Conservation (phyloP, 2,888 invertebrate species). For the Drosophila austrosaltans region DNA sequence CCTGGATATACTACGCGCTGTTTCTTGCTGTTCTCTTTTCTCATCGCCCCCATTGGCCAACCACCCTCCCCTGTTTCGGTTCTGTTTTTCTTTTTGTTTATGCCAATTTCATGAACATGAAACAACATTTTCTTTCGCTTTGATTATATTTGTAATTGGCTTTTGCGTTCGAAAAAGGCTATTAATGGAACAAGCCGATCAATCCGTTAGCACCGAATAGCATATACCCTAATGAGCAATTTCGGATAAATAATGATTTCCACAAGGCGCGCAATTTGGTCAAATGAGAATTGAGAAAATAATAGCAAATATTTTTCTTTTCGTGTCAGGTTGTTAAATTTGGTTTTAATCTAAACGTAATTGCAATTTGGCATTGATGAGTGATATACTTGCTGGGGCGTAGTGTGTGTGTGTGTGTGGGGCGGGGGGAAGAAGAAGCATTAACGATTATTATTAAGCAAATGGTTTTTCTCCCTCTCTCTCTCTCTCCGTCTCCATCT, state of each 20-base stretch:
- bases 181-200: slow-evolving; percentile 26
- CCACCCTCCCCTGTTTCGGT: slow-evolving; percentile 13
- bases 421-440: background rate
- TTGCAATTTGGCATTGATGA: slow-evolving; percentile 40
- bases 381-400: slow-evolving; percentile 23
- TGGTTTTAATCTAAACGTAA: slow-evolving; percentile 26
- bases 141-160: slow-evolving; percentile 55
- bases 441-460: slow-evolving; percentile 10
- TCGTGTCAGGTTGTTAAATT: background rate
- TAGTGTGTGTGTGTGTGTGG: background rate
- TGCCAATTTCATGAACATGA: slow-evolving; percentile 59
- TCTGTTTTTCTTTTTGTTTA: slow-evolving; percentile 65
- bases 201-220: slow-evolving; percentile 32
- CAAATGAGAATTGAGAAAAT: background rate
- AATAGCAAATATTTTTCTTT: background rate
- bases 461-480: slow-evolving; percentile 6
- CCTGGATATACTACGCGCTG: background rate
- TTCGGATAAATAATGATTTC: slow-evolving; percentile 13
- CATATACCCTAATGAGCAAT: slow-evolving; percentile 29
- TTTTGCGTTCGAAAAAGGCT: slow-evolving; percentile 27
- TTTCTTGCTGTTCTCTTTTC: background rate
- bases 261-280: slow-evolving; percentile 6
- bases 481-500: slow-evolving; percentile 15
- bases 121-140: slow-evolving; percentile 46
- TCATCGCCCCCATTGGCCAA: background rate